Conservation (phyloP, 2,888 invertebrate species). For the Agapostemon virescens region DNA sequence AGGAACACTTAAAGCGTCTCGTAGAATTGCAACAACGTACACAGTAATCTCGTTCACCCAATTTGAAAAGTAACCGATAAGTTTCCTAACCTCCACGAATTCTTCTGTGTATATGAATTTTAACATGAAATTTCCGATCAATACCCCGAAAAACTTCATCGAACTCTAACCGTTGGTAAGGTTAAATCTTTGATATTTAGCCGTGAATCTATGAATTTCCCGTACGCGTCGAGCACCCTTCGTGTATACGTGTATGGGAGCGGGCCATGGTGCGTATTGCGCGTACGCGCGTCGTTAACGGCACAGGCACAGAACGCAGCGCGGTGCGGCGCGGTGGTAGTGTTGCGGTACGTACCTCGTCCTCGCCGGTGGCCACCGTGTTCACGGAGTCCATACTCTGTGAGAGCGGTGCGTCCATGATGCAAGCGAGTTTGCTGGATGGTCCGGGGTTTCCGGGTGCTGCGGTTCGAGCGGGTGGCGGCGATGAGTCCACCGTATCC, state of each 20-base stretch:
- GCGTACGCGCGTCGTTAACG: constrained; percentile 45
- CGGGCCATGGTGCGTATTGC: constrained; percentile 46
- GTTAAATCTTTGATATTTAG: not conserved
- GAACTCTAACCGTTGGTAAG: not conserved
- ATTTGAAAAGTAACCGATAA: too few relatives aligned
- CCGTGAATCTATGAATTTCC: not conserved
- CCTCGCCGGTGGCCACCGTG: constrained; percentile 94
- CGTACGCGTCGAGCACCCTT: not conserved
- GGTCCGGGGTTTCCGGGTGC: constrained; percentile 79
- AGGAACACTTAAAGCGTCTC: not conserved
- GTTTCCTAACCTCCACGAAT: not conserved
- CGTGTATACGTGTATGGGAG: not conserved
- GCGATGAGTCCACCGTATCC: constrained; percentile 80
- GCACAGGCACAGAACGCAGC: not conserved
- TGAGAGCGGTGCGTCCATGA: constrained; percentile 90
- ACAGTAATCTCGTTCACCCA: too few relatives aligned
- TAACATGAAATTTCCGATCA: not conserved
- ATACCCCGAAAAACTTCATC: not conserved
- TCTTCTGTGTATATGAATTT: not conserved
- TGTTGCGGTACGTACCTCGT: constrained; percentile 90
- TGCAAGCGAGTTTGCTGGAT: constrained; percentile 80
- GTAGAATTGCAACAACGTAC: too few relatives aligned
- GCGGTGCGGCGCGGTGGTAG: too few relatives aligned
- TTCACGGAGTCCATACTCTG: constrained; percentile 99
- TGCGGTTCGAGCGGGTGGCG: constrained; percentile 80